A percentile compares a stretch with the other conserved stretches of the same genome.
These are phyloP conservation scores for Lysandra coridon DNA, from an alignment of 2,888 invertebrate species.

Conservation along the genomic window DNA sequence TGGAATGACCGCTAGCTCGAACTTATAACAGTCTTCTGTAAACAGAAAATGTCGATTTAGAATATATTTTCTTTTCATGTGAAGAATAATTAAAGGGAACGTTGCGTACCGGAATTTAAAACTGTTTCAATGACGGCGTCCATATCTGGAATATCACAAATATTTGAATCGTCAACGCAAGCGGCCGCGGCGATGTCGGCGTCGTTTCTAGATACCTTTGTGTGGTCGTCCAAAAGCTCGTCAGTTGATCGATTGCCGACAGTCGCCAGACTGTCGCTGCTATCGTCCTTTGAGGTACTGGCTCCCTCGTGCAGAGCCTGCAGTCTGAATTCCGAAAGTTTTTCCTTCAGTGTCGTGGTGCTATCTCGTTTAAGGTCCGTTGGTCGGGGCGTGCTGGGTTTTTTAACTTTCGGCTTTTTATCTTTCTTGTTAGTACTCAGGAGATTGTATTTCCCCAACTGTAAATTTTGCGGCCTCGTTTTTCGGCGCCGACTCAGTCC, in stretches of 20 bases:
- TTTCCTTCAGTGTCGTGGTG: not conserved
- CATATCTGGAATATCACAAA: constrained; percentile 21
- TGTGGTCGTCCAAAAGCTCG: not conserved
- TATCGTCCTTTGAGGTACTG: not conserved
- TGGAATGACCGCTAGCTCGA: constrained; percentile 18
- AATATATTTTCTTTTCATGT: not conserved
- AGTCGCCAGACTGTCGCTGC: not conserved
- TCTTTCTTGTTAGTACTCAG: not conserved
- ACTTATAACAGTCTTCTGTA: constrained; percentile 15
- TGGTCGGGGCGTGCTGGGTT: not conserved
- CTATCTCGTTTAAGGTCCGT: not conserved
- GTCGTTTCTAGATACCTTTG: not conserved
- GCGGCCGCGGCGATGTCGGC: not conserved
- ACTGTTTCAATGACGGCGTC: constrained; percentile 13
- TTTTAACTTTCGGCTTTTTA: not conserved
- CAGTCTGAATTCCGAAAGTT: not conserved
- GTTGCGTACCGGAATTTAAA: not conserved
- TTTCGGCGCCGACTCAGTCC: not conserved
- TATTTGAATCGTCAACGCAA: constrained; percentile 1
- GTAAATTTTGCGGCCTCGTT: not conserved
- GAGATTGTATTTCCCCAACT: not conserved
- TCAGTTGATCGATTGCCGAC: not conserved
- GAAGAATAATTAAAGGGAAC: not conserved
- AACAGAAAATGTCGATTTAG: constrained; percentile 9
- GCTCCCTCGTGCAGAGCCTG: not conserved